phyloP scores from a whole-genome alignment of 2,797 vertebrate species.

The Bovichtus diacanthus region DNA sequence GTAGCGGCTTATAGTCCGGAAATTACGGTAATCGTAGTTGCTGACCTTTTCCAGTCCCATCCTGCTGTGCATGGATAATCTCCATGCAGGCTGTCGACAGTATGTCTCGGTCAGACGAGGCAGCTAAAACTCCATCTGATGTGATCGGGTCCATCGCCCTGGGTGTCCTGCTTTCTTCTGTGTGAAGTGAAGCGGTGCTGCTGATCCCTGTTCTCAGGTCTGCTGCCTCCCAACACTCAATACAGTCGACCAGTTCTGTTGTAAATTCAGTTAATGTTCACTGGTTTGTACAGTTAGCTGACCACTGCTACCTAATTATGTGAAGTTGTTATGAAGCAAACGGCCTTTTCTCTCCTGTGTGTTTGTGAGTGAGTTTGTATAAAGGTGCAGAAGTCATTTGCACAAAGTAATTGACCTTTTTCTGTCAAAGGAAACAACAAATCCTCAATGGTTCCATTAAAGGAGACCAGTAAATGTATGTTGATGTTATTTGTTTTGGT shows the following conservation, averaged over 20 bases:
- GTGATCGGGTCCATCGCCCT: slow-evolving; percentile 8
- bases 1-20: no score
- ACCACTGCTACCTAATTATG: slow-evolving; percentile 16
- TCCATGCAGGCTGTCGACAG: slow-evolving; percentile 55
- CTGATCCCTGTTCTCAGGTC: slow-evolving; percentile 1
- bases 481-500: background rate
- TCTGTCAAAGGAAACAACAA: background rate
- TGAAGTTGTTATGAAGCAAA: background rate
- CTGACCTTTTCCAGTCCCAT: slow-evolving; percentile 72
- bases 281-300: slow-evolving; percentile 14
- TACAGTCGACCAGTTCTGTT: slow-evolving; percentile 12
- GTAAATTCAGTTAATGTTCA: slow-evolving; percentile 1
- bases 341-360: background rate
- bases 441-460: background rate
- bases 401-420: background rate
- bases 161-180: background rate
- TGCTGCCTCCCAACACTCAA: background rate
- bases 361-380: background rate
- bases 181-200: slow-evolving; percentile 13
- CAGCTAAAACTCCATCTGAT: slow-evolving; percentile 12
- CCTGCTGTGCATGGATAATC: slow-evolving; percentile 68
- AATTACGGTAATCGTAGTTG: slow-evolving; percentile 71
- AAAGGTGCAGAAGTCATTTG: background rate
- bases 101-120: slow-evolving; percentile 36
- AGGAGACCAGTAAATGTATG: background rate